Percentiles rank a stretch among this genome's conserved stretches.
Conservation (phyloP, 2,888 invertebrate genomes). For the Eupithecia dodoneata region DNA sequence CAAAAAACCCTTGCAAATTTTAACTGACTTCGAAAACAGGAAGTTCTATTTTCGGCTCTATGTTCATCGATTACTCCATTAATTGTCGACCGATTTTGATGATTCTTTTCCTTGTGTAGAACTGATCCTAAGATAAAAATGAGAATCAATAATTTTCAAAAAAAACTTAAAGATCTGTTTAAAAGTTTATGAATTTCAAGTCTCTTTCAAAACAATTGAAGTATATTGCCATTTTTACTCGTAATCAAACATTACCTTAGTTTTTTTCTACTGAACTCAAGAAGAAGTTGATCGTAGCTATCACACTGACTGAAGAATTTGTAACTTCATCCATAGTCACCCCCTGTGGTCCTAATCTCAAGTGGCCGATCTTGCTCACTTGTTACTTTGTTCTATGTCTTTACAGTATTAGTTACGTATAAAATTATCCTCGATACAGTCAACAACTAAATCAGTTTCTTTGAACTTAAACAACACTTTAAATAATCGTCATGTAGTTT, state of each 20-base stretch:
- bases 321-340: neutral
- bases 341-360: slow-evolving; percentile 38
- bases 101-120: too few species aligned
- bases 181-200: neutral
- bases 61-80: neutral
- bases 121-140: too few species aligned
- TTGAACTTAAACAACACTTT: neutral
- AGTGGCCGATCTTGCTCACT: slow-evolving; percentile 30
- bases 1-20: neutral
- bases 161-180: neutral
- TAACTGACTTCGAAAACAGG: too few species aligned
- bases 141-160: too few species aligned
- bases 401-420: slow-evolving; percentile 3
- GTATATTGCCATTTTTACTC: neutral
- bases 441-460: neutral
- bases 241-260: neutral
- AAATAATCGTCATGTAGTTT: too few species aligned
- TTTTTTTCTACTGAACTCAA: neutral
- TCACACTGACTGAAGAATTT: neutral
- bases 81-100: neutral
- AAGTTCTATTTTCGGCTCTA: too few species aligned
- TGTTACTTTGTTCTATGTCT: slow-evolving; percentile 12
- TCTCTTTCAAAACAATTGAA: neutral
- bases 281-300: neutral
- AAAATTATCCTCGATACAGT: slow-evolving; percentile 8